Evolutionary conservation across 2,888 invertebrate species (phyloP).

Genomic region (Sarcophaga caerulescens): DNA sequence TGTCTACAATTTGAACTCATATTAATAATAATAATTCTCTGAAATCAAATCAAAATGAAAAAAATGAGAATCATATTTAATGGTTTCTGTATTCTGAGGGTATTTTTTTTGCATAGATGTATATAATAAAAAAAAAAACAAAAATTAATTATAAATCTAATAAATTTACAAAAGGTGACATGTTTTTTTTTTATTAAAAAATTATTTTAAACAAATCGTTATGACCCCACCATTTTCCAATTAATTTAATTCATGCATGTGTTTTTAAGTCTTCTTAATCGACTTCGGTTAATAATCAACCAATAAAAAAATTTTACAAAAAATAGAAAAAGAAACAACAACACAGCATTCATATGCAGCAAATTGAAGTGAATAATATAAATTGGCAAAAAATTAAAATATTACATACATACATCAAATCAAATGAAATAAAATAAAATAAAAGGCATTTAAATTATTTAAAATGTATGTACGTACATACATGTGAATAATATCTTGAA

Average conservation of each 20-base stretch:
- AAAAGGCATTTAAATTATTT: constrained; percentile 35
- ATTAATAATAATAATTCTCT: too few relatives aligned
- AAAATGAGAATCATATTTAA: neutral
- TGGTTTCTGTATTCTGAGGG: neutral
- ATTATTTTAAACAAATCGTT: neutral
- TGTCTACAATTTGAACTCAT: too few relatives aligned
- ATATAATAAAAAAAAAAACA: neutral
- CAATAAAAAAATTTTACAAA: neutral
- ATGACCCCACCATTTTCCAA: neutral
- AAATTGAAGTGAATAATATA: constrained; percentile 25
- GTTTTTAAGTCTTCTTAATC: neutral
- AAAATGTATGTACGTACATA: neutral
- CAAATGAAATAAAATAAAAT: neutral
- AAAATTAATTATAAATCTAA: neutral
- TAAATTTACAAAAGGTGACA: neutral
- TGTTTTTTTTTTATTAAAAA: neutral
- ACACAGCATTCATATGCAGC: neutral
- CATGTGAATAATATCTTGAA: constrained; percentile 42
- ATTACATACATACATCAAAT: constrained; percentile 16
- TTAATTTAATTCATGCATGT: neutral
- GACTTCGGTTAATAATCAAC: neutral
- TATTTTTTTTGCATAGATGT: neutral
- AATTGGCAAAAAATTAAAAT: constrained; percentile 26
- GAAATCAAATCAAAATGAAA: too few relatives aligned
- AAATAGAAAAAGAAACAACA: neutral